Evolutionary conservation across 2,888 invertebrate genomes (phyloP).

Genomic region (Apamea crenata): DNA sequence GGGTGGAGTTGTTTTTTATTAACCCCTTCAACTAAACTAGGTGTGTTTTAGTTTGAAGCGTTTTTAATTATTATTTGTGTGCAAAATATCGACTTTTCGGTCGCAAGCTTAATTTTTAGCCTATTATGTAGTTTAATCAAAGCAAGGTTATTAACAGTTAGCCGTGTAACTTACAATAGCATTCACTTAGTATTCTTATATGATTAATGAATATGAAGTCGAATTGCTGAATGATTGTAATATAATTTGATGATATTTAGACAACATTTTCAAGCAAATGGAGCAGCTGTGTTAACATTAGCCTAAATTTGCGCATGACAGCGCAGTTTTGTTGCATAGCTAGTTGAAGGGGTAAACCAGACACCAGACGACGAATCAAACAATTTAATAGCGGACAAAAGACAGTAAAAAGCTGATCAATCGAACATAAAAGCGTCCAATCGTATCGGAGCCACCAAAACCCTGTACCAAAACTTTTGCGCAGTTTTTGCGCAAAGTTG

Average conservation of each 20-base stretch:
- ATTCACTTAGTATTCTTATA: constrained; percentile 4
- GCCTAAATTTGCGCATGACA: background rate
- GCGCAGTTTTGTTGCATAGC: background rate
- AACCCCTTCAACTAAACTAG: constrained; percentile 43
- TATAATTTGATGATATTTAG: constrained; percentile 16
- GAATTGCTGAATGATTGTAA: background rate
- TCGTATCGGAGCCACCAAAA: constrained; percentile 59
- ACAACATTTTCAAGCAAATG: constrained; percentile 4
- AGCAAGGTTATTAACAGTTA: constrained; percentile 34
- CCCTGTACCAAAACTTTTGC: constrained; percentile 46
- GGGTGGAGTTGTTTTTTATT: constrained; percentile 5
- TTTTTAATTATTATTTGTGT: background rate
- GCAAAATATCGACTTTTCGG: background rate
- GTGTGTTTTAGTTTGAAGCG: constrained; percentile 15
- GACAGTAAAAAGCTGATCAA: constrained; percentile 35
- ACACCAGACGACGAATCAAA: constrained; percentile 29
- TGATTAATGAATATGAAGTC: background rate
- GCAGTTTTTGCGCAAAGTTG: constrained; percentile 3
- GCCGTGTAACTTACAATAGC: constrained; percentile 18
- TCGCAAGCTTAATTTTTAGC: constrained; percentile 14
- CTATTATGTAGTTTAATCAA: constrained; percentile 19
- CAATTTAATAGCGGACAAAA: constrained; percentile 34
- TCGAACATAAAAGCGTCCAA: constrained; percentile 33
- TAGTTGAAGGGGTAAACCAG: constrained; percentile 51
- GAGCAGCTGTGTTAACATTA: constrained; percentile 11